Base-by-base conservation (phyloP, 2,797 vertebrate species). In the Chaenodraco wilsoni region DNA sequence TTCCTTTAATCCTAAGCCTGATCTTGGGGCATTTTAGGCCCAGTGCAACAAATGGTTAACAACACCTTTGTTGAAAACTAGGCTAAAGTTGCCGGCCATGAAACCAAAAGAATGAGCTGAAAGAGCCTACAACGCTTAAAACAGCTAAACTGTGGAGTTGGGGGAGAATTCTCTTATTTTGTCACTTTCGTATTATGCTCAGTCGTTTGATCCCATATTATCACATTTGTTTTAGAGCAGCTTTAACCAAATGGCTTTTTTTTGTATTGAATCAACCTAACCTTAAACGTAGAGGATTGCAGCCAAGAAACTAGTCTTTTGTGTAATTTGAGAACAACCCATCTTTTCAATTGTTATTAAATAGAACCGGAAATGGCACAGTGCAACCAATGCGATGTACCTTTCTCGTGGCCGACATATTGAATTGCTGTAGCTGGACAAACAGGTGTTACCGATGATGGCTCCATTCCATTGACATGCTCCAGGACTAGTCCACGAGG, bases 391-490 rank as follows among this genome's bases (percentile, higher is more conserved):
- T 17, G 4, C 17, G 58, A 48, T 2, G 12, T 4, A 62, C 1
- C 31, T 68, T 43, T 48, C 17, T 61, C 0, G 3, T 19, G 17
- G 37, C 23, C 55, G 48, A 61, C 16, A 23, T 71, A 45, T 50
- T 67, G 57, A 70, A 62, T 31, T 48, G 21, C 19, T 10, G 31
- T 65, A 23, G 40, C n/a, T 59, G 54, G 4, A 33, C 58, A 44
- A 15, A 60, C 54, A 68, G 44, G 27, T 63, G n/a, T 58, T 56
- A 68, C 55, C 10, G 69, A 65, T 56, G 41, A 78, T n/a, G 41
- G 49, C 75, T 78, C 17, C 46, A 50, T 57, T 72, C 27, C 27
- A 19, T 76, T 57, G 14, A 6, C 54, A 27, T 46, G 41, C 63
- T 65, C 49, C 49, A 21, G 40, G 37, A 33, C 49, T 9, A 50